Evolutionary conservation across 92 coral and sea anemone genomes (phyloP).

Genomic region (Umimayanthus chanpuru): DNA sequence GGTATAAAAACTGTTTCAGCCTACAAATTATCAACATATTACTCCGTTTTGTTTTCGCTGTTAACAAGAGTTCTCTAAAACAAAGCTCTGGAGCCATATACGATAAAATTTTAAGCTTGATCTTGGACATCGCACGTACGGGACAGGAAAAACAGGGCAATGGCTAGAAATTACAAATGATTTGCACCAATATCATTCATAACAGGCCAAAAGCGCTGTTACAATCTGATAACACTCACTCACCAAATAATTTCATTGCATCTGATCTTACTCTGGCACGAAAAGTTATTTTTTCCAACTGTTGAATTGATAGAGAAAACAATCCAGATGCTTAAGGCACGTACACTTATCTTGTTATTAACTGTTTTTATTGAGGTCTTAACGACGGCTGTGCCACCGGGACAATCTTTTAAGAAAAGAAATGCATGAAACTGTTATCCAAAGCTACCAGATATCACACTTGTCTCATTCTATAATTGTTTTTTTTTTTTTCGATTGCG

Average conservation of each 20-base stretch:
- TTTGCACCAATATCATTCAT: background rate
- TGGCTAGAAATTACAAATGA: background rate
- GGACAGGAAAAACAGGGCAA: background rate
- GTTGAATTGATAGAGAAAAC: background rate
- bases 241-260: constrained; percentile 2
- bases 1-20: background rate
- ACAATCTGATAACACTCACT: background rate
- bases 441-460: background rate
- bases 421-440: background rate
- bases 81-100: background rate
- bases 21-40: background rate
- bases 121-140: too few relatives aligned
- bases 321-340: background rate
- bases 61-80: background rate
- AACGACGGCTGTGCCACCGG: background rate
- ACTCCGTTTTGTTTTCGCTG: background rate
- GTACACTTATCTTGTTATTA: background rate
- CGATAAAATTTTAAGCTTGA: background rate
- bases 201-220: constrained; percentile 11
- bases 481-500: constrained; percentile 8
- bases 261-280: constrained; percentile 27
- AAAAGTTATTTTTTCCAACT: background rate
- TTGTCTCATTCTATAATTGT: background rate
- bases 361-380: background rate
- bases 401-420: background rate